Base-by-base conservation (phyloP, 2,113 vertebrate species). In the Ariopsis seemanni region DNA sequence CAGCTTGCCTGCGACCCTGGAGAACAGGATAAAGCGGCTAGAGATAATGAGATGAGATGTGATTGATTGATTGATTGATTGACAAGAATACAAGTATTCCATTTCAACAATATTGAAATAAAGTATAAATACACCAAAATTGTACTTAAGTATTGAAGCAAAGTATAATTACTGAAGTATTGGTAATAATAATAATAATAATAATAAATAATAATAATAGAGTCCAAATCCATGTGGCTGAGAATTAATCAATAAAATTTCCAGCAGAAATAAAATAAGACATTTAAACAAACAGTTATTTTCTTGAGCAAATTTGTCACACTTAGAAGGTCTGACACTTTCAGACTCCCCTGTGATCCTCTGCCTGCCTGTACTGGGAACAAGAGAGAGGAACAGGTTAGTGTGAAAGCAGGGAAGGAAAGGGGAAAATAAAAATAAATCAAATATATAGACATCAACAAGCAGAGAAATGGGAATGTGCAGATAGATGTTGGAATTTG, bases 291-390 rank as follows among this genome's bases (percentile, higher is more conserved):
- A 84, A 86, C 22, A 79, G 55, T 74, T 81, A 22, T 67, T n/a
- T 74, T 69, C 71, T 83, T 52, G 48, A 60, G 83, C 55, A 82
- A 52, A 88, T 86, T 71, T 85, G 55, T n/a, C 62, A 83, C 71
- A 90, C 72, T 79, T 86, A 86, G 22, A 34, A 86, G 63, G 52
- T 83, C 71, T 72, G 69, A 88, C 84, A 83, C 67, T 85, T 55
- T 62, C 17, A 14, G 60, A 75, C 60, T 88, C 82, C 83, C 87
- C 74, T 14, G 48, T n/a, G 84, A 84, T 86, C n/a, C 82, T 84
- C 12, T 88, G 81, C 50, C 57, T 88, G 79, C 20, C 65, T 84
- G 84, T 67, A 72, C 74, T 62, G 60, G 10, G 1, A 86, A 25
- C 50, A 63, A 57, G 7, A 67, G 17, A 15, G 27, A 57, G 17